A percentile compares a stretch with the other conserved stretches of the same genome.
Evolutionary conservation across 2,113 vertebrate genomes (phyloP).

Genomic region (Nestor notabilis): DNA sequence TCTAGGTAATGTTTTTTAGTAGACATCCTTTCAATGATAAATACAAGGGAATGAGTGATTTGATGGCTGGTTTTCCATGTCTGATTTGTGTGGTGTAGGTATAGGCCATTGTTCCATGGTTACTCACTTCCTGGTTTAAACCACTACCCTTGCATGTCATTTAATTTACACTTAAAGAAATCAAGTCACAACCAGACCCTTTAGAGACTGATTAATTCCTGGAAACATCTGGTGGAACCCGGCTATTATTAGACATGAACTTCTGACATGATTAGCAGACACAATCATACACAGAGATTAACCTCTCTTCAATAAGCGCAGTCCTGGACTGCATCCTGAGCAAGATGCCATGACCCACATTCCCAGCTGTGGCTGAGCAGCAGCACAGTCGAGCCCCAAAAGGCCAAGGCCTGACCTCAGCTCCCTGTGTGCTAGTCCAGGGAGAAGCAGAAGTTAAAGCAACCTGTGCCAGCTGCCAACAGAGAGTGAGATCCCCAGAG

Average conservation of each 20-base stretch:
- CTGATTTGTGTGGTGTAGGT: background rate
- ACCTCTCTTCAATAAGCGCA: background rate
- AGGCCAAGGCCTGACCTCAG: background rate
- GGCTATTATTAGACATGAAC: conserved; percentile 56
- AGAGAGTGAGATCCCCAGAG: background rate
- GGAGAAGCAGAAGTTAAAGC: background rate
- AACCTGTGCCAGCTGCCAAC: background rate
- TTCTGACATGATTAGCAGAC: conserved; percentile 66
- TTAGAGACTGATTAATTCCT: conserved; percentile 59
- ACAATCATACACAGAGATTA: conserved; percentile 52
- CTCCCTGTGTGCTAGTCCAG: background rate
- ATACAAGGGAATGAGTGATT: background rate
- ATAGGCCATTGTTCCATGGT: background rate
- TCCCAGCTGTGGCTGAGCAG: conserved; percentile 1
- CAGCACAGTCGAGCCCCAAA: background rate
- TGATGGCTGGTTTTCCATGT: background rate
- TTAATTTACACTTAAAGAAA: conserved; percentile 42
- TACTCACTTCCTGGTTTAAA: background rate
- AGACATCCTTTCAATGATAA: background rate
- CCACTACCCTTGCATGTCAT: background rate
- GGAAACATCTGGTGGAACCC: conserved; percentile 60
- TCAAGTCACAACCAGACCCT: conserved; percentile 23
- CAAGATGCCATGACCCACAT: conserved; percentile 27
- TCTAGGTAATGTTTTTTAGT: background rate
- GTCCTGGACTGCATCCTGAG: background rate